A percentile compares a stretch with the other conserved stretches of the same genome.
Conservation (phyloP, 37 sponge, comb jelly and placozoan species). For the Beroe ovata region DNA sequence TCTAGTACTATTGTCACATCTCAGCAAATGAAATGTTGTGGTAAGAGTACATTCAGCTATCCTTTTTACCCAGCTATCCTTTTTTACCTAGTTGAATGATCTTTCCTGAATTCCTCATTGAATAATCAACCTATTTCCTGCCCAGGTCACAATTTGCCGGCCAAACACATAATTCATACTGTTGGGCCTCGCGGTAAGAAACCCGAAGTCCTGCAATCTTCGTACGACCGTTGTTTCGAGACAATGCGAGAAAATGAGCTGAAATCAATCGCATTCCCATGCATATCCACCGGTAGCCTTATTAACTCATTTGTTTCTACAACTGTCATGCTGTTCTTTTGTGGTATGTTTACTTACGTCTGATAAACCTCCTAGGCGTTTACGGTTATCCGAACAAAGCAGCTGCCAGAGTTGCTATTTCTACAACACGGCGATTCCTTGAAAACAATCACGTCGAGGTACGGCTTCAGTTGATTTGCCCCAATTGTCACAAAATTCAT, state of each 20-base stretch:
- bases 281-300: conserved; percentile 78
- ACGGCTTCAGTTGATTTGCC: not conserved
- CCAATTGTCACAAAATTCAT: not conserved
- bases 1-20: too few species aligned
- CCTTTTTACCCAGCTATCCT: too few species aligned
- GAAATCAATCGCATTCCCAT: conserved; percentile 71
- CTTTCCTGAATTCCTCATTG: too few species aligned
- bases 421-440: conserved; percentile 69
- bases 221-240: conserved; percentile 9
- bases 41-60: too few species aligned
- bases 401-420: conserved; percentile 72
- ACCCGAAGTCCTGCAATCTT: conserved; percentile 20
- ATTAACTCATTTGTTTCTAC: too few species aligned
- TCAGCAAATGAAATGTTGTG: too few species aligned
- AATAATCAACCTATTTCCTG: too few species aligned
- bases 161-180: conserved; percentile 75
- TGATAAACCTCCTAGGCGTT: too few species aligned
- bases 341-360: too few species aligned
- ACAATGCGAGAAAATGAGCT: not conserved
- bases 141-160: conserved; percentile 76
- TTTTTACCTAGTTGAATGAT: too few species aligned
- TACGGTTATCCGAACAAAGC: conserved; percentile 72
- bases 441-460: not conserved
- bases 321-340: too few species aligned
- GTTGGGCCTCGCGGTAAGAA: conserved; percentile 76